phyloP scores from a whole-genome alignment of 92 coral and sea anemone species.

The Parazoanthus atlanticus region DNA sequence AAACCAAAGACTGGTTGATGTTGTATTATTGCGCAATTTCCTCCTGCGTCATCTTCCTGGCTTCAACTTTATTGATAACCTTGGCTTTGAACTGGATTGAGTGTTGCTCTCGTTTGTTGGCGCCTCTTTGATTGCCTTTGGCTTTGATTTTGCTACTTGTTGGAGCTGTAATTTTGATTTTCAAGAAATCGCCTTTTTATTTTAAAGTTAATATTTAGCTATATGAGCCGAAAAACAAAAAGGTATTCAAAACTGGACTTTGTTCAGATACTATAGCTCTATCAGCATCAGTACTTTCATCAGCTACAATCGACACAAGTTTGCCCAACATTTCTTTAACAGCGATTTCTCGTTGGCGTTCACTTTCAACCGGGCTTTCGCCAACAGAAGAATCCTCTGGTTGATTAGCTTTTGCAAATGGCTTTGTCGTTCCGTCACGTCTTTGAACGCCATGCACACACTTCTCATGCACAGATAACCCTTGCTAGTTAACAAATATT shows the following conservation, averaged over 20 bases:
- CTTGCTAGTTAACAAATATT: too few species aligned
- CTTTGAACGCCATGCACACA: conserved; percentile 45
- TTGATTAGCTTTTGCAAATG: background rate
- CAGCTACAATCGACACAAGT: conserved; percentile 26
- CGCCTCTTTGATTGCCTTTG: conserved; percentile 48
- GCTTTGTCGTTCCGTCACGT: conserved; percentile 25
- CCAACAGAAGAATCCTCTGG: conserved; percentile 23
- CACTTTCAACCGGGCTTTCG: conserved; percentile 21
- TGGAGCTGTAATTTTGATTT: conserved; percentile 38
- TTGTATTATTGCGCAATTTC: conserved; percentile 29
- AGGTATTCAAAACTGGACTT: too few species aligned
- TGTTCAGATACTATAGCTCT: background rate
- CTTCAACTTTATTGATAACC: conserved; percentile 17
- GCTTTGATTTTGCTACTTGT: background rate
- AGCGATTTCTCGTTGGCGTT: conserved; percentile 16
- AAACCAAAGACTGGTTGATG: conserved; percentile 43
- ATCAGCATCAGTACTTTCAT: conserved; percentile 43
- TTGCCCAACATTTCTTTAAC: conserved; percentile 27
- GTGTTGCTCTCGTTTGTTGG: conserved; percentile 42
- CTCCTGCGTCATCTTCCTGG: conserved; percentile 24
- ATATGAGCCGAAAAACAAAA: conserved; percentile 29
- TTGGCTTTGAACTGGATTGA: conserved; percentile 28
- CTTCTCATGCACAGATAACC: background rate
- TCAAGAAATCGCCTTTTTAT: conserved; percentile 1
- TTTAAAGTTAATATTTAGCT: conserved; percentile 28